Evolutionary conservation across 2,888 invertebrate species (phyloP).

Genomic region (Polietes domitor): DNA sequence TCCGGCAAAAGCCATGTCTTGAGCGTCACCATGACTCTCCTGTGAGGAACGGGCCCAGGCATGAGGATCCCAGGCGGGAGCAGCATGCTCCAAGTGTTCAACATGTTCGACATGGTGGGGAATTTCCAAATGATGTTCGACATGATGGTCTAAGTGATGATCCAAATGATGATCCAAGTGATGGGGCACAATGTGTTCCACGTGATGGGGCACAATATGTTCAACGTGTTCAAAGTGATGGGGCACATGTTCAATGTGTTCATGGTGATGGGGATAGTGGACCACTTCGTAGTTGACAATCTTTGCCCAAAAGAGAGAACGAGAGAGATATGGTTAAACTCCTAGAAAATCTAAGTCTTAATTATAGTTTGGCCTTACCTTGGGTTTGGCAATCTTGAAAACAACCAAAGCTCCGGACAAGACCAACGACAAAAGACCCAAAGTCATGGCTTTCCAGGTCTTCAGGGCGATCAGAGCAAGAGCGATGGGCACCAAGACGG

Average conservation of each 20-base stretch:
- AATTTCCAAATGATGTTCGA: slow-evolving; percentile 81
- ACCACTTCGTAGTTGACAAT: slow-evolving; percentile 93
- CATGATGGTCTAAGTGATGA: slow-evolving; percentile 83
- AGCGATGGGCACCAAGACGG: slow-evolving; percentile 90
- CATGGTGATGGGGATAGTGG: slow-evolving; percentile 87
- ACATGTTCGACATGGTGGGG: slow-evolving; percentile 82
- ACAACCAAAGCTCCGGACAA: slow-evolving; percentile 92
- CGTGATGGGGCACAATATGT: slow-evolving; percentile 77
- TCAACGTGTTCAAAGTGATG: slow-evolving; percentile 77
- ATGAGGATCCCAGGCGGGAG: slow-evolving; percentile 82
- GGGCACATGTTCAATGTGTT: slow-evolving; percentile 67
- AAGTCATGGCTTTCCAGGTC: slow-evolving; percentile 94
- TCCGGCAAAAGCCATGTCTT: slow-evolving; percentile 79
- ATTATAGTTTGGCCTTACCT: slow-evolving; percentile 81
- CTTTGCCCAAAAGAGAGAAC: slow-evolving; percentile 73
- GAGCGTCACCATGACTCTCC: slow-evolving; percentile 77
- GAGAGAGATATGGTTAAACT: neutral
- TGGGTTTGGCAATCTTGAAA: slow-evolving; percentile 93
- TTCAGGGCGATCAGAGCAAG: slow-evolving; percentile 92
- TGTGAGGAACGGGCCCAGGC: slow-evolving; percentile 85
- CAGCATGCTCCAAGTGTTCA: slow-evolving; percentile 82
- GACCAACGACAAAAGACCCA: slow-evolving; percentile 91
- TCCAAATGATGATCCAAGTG: slow-evolving; percentile 80
- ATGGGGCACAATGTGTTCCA: slow-evolving; percentile 77
- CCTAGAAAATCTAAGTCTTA: neutral